Base-by-base conservation (phyloP, 2,797 vertebrate species). In the Anguilla pacifica region DNA sequence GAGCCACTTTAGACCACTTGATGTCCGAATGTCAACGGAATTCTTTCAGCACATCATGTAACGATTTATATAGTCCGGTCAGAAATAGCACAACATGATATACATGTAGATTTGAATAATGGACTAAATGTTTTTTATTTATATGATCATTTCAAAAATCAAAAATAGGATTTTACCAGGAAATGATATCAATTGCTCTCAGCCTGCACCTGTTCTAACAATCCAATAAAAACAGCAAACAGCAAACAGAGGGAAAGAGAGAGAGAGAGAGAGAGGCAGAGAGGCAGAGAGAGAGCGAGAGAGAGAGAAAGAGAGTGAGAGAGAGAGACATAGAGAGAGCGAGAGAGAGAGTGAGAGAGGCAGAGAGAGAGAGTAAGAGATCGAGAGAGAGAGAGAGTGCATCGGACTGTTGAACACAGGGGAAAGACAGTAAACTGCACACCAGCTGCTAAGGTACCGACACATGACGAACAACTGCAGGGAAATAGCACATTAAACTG, bases 381-480 rank as follows among this genome's bases (percentile, higher is more conserved):
- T 59, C 51, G 15, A 43, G 77, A 53, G 74, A 64, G 86, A 61
- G 87, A 86, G 72, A 57, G 5, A 10, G 55, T 39, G 28, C 7
- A 59, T 39, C 13, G 31, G 82, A 61, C 6, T 64, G 86, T 67
- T 83, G 59, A 51, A 31, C 46, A 67, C 59, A 19, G 79, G 77
- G 51, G 28, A 55, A 77, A 61, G 67, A 55, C 35, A 70, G 57
- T 70, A 53, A 82, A 72, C 57, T 64, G 88, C 77, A 57, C 46
- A 86, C 74, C 79, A 87, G 86, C 86, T 87, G 79, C 86, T 83
- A 70, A 81, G 25, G 25, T 59, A 87, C 43, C 22, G n/a, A 53
- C 81, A 83, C 57, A 67, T 43, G 81, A 81, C 25, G 22, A 70
- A 70, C 86, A 87, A 74, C 86, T 82, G 35, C 86, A 83, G 51